phyloP scores from a whole-genome alignment of 30 jellyfish, hydroid and myxozoan species.

The Cassiopea andromeda region DNA sequence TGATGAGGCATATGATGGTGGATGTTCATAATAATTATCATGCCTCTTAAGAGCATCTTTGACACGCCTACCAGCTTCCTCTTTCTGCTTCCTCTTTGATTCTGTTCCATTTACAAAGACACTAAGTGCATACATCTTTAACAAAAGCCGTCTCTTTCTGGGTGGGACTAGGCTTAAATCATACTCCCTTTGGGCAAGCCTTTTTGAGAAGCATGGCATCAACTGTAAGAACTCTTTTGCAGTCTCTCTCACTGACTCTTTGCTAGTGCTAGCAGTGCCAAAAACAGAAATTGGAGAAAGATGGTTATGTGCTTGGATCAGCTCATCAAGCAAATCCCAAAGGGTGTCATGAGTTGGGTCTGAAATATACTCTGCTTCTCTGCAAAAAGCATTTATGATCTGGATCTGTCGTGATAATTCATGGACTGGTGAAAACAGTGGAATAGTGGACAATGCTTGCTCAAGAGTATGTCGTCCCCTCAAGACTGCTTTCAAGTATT shows the following conservation, averaged over 20 bases:
- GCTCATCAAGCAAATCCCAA: constrained; percentile 95
- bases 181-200: constrained; percentile 91
- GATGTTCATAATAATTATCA: constrained; percentile 51
- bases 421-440: constrained; percentile 94
- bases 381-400: constrained; percentile 90
- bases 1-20: constrained; percentile 40
- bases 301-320: constrained; percentile 92
- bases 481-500: constrained; percentile 85
- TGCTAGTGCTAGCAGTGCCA: constrained; percentile 92
- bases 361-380: constrained; percentile 90
- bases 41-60: constrained; percentile 79
- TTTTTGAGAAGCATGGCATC: constrained; percentile 86
- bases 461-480: constrained; percentile 90
- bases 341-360: constrained; percentile 97
- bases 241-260: constrained; percentile 79
- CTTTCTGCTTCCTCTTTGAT: constrained; percentile 53
- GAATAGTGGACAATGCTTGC: constrained; percentile 80
- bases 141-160: constrained; percentile 75
- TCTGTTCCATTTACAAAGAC: constrained; percentile 80
- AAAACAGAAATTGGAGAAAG: constrained; percentile 87
- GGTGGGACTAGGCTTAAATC: constrained; percentile 85
- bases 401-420: constrained; percentile 90
- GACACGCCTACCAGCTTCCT: constrained; percentile 56
- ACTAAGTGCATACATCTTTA: constrained; percentile 91
- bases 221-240: constrained; percentile 84